phyloP scores from a whole-genome alignment of 1,140 invertebrate species.

The Micrasema longulum region DNA sequence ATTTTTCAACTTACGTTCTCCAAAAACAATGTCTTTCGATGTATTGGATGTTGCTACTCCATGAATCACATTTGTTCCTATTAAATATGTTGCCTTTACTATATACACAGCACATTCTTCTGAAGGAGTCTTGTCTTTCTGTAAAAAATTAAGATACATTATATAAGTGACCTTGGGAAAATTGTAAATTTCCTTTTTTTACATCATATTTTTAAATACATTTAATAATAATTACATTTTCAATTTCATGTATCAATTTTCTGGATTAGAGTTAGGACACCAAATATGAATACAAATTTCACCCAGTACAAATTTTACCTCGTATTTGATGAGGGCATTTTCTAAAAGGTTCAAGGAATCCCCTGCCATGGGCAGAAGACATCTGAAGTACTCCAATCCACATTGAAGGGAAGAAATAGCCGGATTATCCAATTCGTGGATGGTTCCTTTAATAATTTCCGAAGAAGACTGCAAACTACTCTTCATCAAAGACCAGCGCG shows the following conservation, averaged over 20 bases:
- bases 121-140: constrained; percentile 45
- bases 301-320: constrained; percentile 28
- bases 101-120: constrained; percentile 39
- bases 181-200: no score
- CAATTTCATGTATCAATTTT: no score
- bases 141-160: constrained; percentile 25
- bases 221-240: neutral
- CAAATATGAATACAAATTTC: neutral
- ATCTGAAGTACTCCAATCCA: constrained; percentile 75
- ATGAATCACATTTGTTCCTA: constrained; percentile 61
- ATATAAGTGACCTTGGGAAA: no score
- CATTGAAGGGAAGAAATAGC: constrained; percentile 76
- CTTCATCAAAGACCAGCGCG: constrained; percentile 55
- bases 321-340: constrained; percentile 39
- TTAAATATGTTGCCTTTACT: constrained; percentile 40
- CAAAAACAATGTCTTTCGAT: constrained; percentile 78
- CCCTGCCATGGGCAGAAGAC: constrained; percentile 57
- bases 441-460: constrained; percentile 71
- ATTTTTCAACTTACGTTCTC: constrained; percentile 77
- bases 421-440: constrained; percentile 78
- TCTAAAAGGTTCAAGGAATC: constrained; percentile 37
- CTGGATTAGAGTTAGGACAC: neutral
- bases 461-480: constrained; percentile 69
- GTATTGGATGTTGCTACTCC: constrained; percentile 79
- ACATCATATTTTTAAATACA: constrained; percentile 14